phyloP scores from a whole-genome alignment of 64 coral and sea anemone genomes.

The Stichodactyla mertensii region DNA sequence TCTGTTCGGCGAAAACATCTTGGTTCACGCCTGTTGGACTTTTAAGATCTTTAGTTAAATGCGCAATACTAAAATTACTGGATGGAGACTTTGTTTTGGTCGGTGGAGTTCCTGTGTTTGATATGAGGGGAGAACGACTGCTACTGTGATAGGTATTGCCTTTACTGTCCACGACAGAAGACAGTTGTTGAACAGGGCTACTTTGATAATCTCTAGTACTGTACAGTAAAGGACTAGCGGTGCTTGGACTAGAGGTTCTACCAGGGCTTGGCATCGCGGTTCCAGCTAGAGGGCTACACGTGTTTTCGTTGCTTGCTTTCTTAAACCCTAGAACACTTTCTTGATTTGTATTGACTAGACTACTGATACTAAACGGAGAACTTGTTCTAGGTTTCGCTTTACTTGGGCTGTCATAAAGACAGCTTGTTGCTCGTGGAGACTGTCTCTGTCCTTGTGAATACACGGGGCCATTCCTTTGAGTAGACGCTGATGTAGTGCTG shows the following conservation, averaged over 20 bases:
- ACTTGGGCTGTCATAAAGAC: background rate
- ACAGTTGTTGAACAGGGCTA: too few species aligned
- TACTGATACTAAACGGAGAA: slow-evolving; percentile 58
- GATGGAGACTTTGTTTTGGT: slow-evolving; percentile 43
- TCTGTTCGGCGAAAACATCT: background rate
- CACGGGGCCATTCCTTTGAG: background rate
- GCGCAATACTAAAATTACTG: slow-evolving; percentile 72
- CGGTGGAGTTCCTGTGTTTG: slow-evolving; percentile 13
- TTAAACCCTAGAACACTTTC: background rate
- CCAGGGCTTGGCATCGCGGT: background rate
- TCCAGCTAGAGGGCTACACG: background rate
- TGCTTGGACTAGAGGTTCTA: background rate
- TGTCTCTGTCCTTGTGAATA: background rate
- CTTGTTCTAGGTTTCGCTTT: slow-evolving; percentile 21
- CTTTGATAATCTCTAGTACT: background rate
- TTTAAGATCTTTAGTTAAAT: slow-evolving; percentile 57
- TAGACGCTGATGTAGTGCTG: background rate
- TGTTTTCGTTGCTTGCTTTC: background rate
- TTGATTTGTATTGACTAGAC: slow-evolving; percentile 36
- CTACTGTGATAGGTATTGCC: background rate
- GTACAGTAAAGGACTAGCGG: background rate
- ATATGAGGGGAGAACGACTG: background rate
- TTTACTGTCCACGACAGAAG: background rate
- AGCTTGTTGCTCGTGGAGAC: background rate
- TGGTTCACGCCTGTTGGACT: background rate